A percentile compares a stretch with the other conserved stretches of the same genome.
Conservation (phyloP, 2,113 vertebrate genomes). For the Aepyceros melampus region DNA sequence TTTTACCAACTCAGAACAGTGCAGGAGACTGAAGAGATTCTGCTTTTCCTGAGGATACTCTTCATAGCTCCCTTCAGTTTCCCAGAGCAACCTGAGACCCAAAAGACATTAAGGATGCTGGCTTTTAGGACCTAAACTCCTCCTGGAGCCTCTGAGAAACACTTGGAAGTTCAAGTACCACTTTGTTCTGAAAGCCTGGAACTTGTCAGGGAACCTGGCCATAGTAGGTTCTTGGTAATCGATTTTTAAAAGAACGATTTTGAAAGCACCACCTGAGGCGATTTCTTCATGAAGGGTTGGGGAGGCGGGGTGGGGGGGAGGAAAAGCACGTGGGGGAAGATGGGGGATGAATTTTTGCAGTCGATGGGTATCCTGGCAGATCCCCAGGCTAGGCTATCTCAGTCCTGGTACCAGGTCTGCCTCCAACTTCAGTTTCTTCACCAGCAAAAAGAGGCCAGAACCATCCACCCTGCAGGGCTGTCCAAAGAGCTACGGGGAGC, state of each 20-base stretch:
- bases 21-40: neutral
- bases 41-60: neutral
- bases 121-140: neutral
- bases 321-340: neutral
- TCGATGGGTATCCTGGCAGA: neutral
- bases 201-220: neutral
- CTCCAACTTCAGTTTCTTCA: neutral
- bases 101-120: neutral
- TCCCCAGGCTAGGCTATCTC: neutral
- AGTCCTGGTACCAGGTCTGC: neutral
- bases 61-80: neutral
- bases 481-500: neutral
- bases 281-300: neutral
- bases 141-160: neutral
- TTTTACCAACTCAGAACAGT: neutral
- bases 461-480: neutral
- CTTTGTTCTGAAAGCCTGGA: neutral
- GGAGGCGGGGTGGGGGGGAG: neutral
- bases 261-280: neutral
- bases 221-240: neutral
- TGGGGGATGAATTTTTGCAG: neutral
- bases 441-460: neutral
- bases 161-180: neutral
- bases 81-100: neutral
- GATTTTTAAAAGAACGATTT: neutral